Conservation (phyloP, 2,888 invertebrate genomes). For the Diaprepes abbreviatus region DNA sequence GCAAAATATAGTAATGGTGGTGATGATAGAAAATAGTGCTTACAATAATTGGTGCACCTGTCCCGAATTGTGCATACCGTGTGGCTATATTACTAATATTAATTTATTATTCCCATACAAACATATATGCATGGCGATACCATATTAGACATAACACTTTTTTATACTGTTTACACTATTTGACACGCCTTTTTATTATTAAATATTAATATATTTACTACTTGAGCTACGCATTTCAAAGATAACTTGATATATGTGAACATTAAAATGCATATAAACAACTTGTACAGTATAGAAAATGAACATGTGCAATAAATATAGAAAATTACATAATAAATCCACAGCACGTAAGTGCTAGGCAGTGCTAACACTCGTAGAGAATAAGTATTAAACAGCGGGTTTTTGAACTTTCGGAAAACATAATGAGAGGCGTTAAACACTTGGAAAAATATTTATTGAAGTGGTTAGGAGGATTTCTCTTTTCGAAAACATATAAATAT, state of each 20-base stretch:
- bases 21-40: too few species aligned
- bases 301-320: slow-evolving; percentile 22
- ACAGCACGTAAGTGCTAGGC: slow-evolving; percentile 1
- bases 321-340: slow-evolving; percentile 22
- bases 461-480: not conserved
- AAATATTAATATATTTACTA: slow-evolving; percentile 4
- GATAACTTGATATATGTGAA: not conserved
- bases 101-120: too few species aligned
- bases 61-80: too few species aligned
- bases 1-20: too few species aligned
- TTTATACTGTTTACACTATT: not conserved
- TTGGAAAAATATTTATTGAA: slow-evolving; percentile 11
- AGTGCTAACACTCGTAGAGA: not conserved
- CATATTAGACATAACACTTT: not conserved
- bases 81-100: too few species aligned
- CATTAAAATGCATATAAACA: slow-evolving; percentile 13
- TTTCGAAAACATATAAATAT: not conserved
- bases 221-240: slow-evolving; percentile 1
- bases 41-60: too few species aligned
- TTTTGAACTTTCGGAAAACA: slow-evolving; percentile 19
- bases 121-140: not conserved
- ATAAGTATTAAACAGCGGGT: slow-evolving; percentile 17
- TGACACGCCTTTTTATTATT: not conserved
- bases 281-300: slow-evolving; percentile 9
- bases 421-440: slow-evolving; percentile 5